Evolutionary conservation across 2,113 vertebrate species (phyloP), one percentile per base, ranked within the genome.

Genomic region (Forbesichthys agassizii): DNA sequence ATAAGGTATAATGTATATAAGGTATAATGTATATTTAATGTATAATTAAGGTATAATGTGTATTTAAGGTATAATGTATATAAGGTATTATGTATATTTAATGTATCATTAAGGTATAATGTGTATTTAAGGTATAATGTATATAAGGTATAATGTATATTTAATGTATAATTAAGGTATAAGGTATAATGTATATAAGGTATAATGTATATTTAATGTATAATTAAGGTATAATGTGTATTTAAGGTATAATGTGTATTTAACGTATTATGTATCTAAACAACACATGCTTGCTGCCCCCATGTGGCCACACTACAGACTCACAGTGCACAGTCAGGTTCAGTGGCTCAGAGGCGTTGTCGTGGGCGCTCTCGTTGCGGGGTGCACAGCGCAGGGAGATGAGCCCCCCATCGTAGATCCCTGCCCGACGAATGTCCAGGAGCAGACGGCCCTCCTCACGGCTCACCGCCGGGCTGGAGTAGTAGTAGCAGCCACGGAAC

Each of bases 281-380:
- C 14, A 55, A 10, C 53, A 55, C 53, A 18, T n/a, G 14, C 53
- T 75, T 33, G 11, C 36, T 11, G 36, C 67, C 11, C 10, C n/a
- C 27, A 27, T 27, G 27, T 27, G 27, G 27, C 27, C 27, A 27
- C 27, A 27, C 27, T 27, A 27, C 27, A 27, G 27, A 93, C 93
- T 92, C 81, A 94, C 93, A 92, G 27, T 92, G 82, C 48, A 93
- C 83, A 63, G 86, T 88, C 68, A 93, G 42, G 64, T 61, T 55
- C 74, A 92, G 60, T 0, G 53, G 33, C 56, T 70, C 7, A 51
- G 92, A 91, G 33, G 73, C 71, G 66, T 84, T 83, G 75, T 91
- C 73, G 9, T 81, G 11, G 0, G 48, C 66, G 0, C 84, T 86
- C 66, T 47, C 69, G 5, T 90, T 86, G 10, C 83, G 67, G 1